Evolutionary conservation across 1,140 invertebrate species (phyloP).

Genomic region (Bradynema listronoti): DNA sequence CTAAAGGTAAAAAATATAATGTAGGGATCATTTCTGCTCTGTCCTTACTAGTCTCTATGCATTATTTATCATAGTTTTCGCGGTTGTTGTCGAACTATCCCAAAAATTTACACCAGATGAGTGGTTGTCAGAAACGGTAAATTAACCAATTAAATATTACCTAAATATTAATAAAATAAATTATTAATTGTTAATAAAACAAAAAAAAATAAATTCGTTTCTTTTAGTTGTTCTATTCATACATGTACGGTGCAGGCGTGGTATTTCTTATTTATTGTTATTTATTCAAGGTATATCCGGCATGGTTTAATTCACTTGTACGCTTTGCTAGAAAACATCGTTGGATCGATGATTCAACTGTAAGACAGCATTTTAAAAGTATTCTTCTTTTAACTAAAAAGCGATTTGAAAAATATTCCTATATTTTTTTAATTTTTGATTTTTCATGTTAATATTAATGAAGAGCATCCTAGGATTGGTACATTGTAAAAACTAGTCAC

Average conservation of each 20-base stretch:
- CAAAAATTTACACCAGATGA: conserved; percentile 54
- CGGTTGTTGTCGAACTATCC: conserved; percentile 51
- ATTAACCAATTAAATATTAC: conserved; percentile 1
- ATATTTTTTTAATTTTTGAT: too few species aligned
- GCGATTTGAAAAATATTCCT: too few species aligned
- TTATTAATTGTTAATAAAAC: background rate
- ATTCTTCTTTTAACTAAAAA: too few species aligned
- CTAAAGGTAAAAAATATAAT: conserved; percentile 1
- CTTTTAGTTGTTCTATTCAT: conserved; percentile 52
- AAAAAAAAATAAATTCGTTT: too few species aligned
- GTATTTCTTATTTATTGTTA: conserved; percentile 54
- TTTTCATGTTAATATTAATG: too few species aligned
- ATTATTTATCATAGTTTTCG: conserved; percentile 53
- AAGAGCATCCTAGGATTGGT: conserved; percentile 27
- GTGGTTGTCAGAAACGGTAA: conserved; percentile 50
- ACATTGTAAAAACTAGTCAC: conserved; percentile 30
- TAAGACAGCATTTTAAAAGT: too few species aligned
- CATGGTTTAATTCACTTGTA: conserved; percentile 35
- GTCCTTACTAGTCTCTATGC: conserved; percentile 50
- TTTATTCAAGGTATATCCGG: conserved; percentile 52
- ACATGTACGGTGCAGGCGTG: conserved; percentile 52
- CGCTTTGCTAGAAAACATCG: conserved; percentile 20
- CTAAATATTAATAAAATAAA: background rate
- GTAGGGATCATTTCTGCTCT: conserved; percentile 50
- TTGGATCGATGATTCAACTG: background rate